These are phyloP conservation scores for Chelidonichthys spinosus DNA, from an alignment of 2,797 vertebrate genomes.

Conservation along the genomic window DNA sequence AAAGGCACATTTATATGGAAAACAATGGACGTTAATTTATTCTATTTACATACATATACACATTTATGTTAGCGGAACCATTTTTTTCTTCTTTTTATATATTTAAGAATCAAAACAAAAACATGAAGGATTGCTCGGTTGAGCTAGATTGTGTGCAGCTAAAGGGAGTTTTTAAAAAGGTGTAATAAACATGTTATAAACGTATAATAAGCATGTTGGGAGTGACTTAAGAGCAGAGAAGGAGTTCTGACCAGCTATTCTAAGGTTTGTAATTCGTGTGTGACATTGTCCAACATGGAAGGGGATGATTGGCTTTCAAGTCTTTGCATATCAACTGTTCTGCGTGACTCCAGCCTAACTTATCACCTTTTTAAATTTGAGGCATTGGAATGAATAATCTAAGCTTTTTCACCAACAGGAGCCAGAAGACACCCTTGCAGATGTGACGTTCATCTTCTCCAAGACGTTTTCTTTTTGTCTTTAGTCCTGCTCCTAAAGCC, in stretches of 20 bases:
- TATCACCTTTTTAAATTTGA: slow-evolving; percentile 1
- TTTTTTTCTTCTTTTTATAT: slow-evolving; percentile 47
- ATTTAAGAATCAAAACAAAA: slow-evolving; percentile 50
- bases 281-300: slow-evolving; percentile 21
- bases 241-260: slow-evolving; percentile 34
- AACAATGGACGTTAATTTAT: slow-evolving; percentile 81
- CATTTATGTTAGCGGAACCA: slow-evolving; percentile 70
- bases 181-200: slow-evolving; percentile 29
- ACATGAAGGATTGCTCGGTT: slow-evolving; percentile 20
- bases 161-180: neutral
- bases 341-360: neutral
- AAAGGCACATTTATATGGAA: slow-evolving; percentile 68
- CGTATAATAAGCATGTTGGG: slow-evolving; percentile 37
- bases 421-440: slow-evolving; percentile 6
- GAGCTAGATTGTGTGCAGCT: slow-evolving; percentile 9
- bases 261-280: slow-evolving; percentile 3
- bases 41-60: slow-evolving; percentile 88
- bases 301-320: slow-evolving; percentile 43
- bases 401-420: slow-evolving; percentile 24
- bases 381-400: slow-evolving; percentile 19
- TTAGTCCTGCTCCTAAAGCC: slow-evolving; percentile 28
- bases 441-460: slow-evolving; percentile 20
- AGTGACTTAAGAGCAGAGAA: slow-evolving; percentile 59
- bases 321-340: slow-evolving; percentile 12
- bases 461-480: slow-evolving; percentile 20